Evolutionary conservation across 1,140 invertebrate genomes (phyloP), one percentile per base, ranked within the genome.

Genomic region (Panagrolaimus sp.): DNA sequence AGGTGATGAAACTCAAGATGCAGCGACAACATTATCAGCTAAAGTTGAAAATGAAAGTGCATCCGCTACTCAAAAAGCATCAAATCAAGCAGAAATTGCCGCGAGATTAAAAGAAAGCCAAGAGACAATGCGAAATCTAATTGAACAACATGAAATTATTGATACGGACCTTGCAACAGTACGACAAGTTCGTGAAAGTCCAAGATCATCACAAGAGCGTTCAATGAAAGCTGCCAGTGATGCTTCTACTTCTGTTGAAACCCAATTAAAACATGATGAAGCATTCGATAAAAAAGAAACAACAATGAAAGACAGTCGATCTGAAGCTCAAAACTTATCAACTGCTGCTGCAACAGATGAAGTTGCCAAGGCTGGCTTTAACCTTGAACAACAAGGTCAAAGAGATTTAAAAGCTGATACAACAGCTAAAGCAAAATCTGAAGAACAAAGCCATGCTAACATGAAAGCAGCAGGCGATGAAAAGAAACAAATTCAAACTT

Each of bases 211-310:
- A 38, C 31, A 38, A 38, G 31, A 38, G 7, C 31, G 31, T 38
- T 38, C 31, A 38, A 38, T 38, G 27, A 70, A 43, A 63, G 67
- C 69, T 71, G 9, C 69, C 9, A 20, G 16, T 23, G 66, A 70
- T 31, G 68, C 13, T 43, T 48, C 44, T 14, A 1, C 53, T 8
- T 27, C 47, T n/a, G 9, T 70, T 13, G 67, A 70, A 44, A 14
- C 45, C 14, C 11, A 14, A 0, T 7, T 71, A 23, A n/a, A 25
- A 38, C 9, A 14, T 27, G 9, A 13, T 9, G 68, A 70, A 53
- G 20, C 73, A 16, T 20, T 8, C 9, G 45, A 23, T 16, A 27
- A 5, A 31, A 31, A 38, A 38, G 31, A 38, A 2, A 38, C 31
- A 38, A 38, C 31, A 4, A 7, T 38, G 2, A 38, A 38, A 38